Percentiles rank a stretch among this genome's conserved stretches.
Evolutionary conservation across 2,888 invertebrate species (phyloP).

Genomic region (Adelognathus sp.): DNA sequence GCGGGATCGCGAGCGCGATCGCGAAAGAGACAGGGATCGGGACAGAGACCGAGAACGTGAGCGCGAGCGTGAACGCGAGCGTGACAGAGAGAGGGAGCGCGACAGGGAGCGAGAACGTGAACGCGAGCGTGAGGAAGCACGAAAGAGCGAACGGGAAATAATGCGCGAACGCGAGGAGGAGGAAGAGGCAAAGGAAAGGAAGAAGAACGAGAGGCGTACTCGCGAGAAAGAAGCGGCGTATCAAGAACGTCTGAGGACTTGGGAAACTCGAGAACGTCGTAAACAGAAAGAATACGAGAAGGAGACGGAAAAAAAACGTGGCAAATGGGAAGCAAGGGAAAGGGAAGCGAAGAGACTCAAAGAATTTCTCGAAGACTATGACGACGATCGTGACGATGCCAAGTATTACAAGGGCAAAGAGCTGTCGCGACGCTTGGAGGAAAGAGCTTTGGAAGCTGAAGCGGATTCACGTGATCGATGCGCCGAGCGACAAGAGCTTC

Average conservation of each 20-base stretch:
- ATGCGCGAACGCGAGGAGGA: conserved; percentile 92
- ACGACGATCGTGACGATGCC: conserved; percentile 97
- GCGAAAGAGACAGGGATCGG: conserved; percentile 81
- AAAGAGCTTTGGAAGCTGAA: conserved; percentile 96
- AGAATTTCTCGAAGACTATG: conserved; percentile 99
- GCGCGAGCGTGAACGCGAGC: conserved; percentile 84
- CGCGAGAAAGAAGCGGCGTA: conserved; percentile 98
- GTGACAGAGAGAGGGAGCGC: conserved; percentile 84
- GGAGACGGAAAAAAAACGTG: conserved; percentile 92
- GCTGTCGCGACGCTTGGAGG: conserved; percentile 93
- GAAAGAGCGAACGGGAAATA: conserved; percentile 84
- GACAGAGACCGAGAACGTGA: conserved; percentile 85
- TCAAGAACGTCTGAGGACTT: conserved; percentile 90
- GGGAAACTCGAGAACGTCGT: conserved; percentile 95
- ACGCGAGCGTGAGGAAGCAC: conserved; percentile 83
- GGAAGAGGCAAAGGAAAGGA: conserved; percentile 95
- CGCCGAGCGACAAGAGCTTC: conserved; percentile 85
- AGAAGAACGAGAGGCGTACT: conserved; percentile 94
- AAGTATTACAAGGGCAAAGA: conserved; percentile 98
- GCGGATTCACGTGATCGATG: conserved; percentile 94
- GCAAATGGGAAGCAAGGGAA: conserved; percentile 93
- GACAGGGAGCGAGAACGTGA: conserved; percentile 82
- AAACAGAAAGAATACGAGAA: conserved; percentile 95
- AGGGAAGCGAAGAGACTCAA: conserved; percentile 96
- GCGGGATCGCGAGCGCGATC: conserved; percentile 72